Evolutionary conservation across 2,113 vertebrate genomes (phyloP).

Genomic region (Fregata magnificens): DNA sequence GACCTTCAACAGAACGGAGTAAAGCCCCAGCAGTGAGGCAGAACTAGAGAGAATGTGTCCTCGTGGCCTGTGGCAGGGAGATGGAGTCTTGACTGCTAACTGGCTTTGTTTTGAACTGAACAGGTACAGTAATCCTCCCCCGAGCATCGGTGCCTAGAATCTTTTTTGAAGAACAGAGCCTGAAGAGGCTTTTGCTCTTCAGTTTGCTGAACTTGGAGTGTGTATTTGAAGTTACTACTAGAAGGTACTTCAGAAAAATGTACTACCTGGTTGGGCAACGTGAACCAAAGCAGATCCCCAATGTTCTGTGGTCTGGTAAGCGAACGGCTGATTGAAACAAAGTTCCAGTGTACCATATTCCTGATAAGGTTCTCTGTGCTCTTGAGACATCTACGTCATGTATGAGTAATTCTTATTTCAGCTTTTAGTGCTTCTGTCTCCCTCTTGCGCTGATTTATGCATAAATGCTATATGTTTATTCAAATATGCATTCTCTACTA

Average conservation of each 20-base stretch:
- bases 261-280: accelerated
- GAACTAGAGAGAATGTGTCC: neutral
- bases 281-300: neutral
- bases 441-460: neutral
- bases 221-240: neutral
- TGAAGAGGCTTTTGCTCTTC: neutral
- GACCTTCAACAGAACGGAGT: neutral
- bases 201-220: neutral
- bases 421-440: neutral
- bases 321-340: neutral
- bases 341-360: neutral
- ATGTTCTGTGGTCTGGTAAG: neutral
- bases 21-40: neutral
- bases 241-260: neutral
- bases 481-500: accelerated
- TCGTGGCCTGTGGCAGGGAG: neutral
- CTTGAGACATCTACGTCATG: too few species aligned
- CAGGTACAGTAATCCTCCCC: neutral
- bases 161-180: neutral
- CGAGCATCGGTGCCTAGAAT: accelerated
- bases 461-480: accelerated
- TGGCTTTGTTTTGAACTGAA: neutral
- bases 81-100: neutral
- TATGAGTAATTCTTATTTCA: neutral
- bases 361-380: neutral